Base-by-base conservation (phyloP, 2,888 invertebrate genomes). In the Thymelicus sylvestris region DNA sequence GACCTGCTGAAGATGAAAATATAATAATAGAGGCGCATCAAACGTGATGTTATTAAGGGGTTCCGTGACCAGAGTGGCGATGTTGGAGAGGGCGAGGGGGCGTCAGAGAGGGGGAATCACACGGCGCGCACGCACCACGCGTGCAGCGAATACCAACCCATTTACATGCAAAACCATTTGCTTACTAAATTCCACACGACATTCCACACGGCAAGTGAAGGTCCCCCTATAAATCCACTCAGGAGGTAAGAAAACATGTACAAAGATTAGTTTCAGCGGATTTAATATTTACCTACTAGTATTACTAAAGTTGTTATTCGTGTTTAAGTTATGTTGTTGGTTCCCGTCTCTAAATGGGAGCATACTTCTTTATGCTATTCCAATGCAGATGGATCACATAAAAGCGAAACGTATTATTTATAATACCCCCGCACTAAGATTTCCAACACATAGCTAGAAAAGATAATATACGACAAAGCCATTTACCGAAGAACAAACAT, bases 21-120 rank as follows among this genome's bases (percentile, higher is more conserved):
- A 93, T 92, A 93, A 92, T 93, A 93, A 93, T 93, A 91, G 93
- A 92, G 92, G 90, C 89, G 89, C 91, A 94, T 94, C 92, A 93
- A 93, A 94, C 94, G 94, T 93, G 94, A 93, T 89, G 92, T 94
- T 93, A 93, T 93, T 93, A 93, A 89, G 86, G 86, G 85, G 81
- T 84, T 87, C 86, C 93, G 94, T 93, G 93, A 91, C 91, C 84
- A 81, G 93, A 76, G 83, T 91, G 74, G 80, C 78, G 86, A 90
- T 85, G 82, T 6, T 10, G 15, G 41, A 19, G 67, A 39, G n/a
- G 61, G 61, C 61, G 67, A 6, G 48, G n/a, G 47, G 60, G 47
- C 12, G 67, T 3, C 15, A 15, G 41, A 8, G 41, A 74, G 74
- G 70, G 71, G 73, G 67, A 72, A 74, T 73, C 73, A 78, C 74